phyloP scores from a whole-genome alignment of 2,888 invertebrate species.

The Clusia tigrina region DNA sequence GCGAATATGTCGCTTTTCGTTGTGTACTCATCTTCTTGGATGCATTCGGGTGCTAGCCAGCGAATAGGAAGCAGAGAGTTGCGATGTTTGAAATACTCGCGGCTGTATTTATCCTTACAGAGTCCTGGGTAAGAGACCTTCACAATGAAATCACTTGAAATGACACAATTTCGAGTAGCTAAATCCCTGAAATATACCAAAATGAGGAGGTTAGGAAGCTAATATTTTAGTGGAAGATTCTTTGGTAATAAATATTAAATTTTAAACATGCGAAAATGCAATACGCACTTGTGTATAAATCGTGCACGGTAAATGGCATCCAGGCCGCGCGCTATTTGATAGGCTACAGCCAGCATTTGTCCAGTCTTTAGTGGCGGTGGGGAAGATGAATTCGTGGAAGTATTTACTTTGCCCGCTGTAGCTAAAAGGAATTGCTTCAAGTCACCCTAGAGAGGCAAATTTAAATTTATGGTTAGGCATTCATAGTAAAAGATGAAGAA shows the following conservation, averaged over 20 bases:
- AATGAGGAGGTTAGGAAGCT: constrained; percentile 22
- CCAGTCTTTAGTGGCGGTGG: constrained; percentile 72
- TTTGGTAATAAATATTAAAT: constrained; percentile 19
- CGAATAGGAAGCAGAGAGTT: constrained; percentile 87
- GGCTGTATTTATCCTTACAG: constrained; percentile 84
- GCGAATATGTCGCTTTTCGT: constrained; percentile 94
- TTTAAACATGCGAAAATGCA: constrained; percentile 5
- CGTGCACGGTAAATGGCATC: constrained; percentile 79
- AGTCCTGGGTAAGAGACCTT: constrained; percentile 85
- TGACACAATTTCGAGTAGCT: constrained; percentile 89
- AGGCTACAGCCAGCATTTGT: constrained; percentile 74
- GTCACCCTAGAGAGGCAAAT: constrained; percentile 76
- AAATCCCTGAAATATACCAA: constrained; percentile 71
- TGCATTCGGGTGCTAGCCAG: constrained; percentile 91
- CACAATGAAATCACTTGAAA: constrained; percentile 79
- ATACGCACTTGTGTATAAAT: constrained; percentile 78
- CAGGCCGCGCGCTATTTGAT: constrained; percentile 83
- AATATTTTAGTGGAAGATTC: constrained; percentile 12
- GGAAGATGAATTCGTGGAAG: constrained; percentile 49
- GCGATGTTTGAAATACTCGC: constrained; percentile 87
- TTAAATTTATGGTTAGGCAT: constrained; percentile 12
- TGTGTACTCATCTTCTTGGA: constrained; percentile 88
- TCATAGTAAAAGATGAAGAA: too few species aligned
- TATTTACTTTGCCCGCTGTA: constrained; percentile 61
- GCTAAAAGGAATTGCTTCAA: constrained; percentile 87